Base-by-base conservation (phyloP, 1,140 invertebrate species). In the Nixonia krombeini region DNA sequence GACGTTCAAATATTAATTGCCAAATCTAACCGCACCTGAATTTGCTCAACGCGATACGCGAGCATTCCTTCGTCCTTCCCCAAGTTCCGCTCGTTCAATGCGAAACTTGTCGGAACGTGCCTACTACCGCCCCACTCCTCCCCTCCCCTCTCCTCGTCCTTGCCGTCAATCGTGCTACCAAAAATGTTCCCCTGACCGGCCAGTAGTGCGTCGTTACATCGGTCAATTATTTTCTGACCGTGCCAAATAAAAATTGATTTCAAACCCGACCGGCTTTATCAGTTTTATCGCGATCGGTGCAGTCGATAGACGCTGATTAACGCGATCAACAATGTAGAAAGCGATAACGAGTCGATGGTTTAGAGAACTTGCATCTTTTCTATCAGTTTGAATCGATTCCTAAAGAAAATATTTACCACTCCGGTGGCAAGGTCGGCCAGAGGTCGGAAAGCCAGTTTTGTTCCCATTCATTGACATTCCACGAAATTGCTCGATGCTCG, bases 1-100 rank as follows among this genome's bases (percentile, higher is more conserved):
- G 78, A 12, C 82, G 81, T 83, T 83, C 79, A 83, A 84, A 84
- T 82, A 84, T 83, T 83, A 83, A 83, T 83, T 69, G 75, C 64
- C 69, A 62, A 66, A 58, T 63, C 66, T 56, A 55, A 67, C 73
- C 73, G 72, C 82, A 82, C 81, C 76, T 83, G 81, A 80, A 80
- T 80, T 79, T 73, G 68, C 71, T 75, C 63, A 70, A 67, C n/a
- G n/a, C n/a, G 49, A 68, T 51, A 53, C 25, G 10, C 51, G 61
- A 42, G 37, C 42, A 31, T 6, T n/a, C 8, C 9, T 31, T 41
- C 28, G 44, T 13, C 21, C 37, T 33, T 21, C 10, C 35, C 3
- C 18, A 35, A 25, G 44, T 51, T 25, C 15, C 21, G 10, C 17
- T 26, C n/a, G n/a, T n/a, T n/a, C n/a, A n/a, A n/a, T n/a, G n/a